Percentiles rank a stretch among this genome's conserved stretches.
Evolutionary conservation across 1,140 invertebrate species (phyloP).

Genomic region (Cherax quadricarinatus): DNA sequence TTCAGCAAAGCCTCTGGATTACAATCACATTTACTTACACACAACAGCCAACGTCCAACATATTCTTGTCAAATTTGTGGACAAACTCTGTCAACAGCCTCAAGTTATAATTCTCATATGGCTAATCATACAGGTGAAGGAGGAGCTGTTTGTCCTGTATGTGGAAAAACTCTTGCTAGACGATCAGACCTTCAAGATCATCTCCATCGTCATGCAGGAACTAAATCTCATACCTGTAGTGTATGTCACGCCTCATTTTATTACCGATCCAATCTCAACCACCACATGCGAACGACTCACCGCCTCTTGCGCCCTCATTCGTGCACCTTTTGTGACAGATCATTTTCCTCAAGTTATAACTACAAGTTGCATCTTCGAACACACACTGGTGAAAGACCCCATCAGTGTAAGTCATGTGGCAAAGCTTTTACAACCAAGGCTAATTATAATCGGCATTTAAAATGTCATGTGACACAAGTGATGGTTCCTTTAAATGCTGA

Average conservation of each 20-base stretch:
- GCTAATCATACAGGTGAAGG: conserved; percentile 31
- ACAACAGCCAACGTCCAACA: conserved; percentile 47
- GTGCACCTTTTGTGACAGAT: conserved; percentile 92
- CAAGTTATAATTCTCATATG: conserved; percentile 35
- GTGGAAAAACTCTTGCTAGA: conserved; percentile 63
- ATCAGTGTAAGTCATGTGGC: conserved; percentile 90
- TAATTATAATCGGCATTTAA: conserved; percentile 68
- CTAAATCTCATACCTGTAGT: conserved; percentile 55
- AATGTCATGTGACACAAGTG: conserved; percentile 69
- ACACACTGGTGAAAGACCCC: conserved; percentile 94
- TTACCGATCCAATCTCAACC: conserved; percentile 66
- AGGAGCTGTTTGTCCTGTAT: conserved; percentile 55
- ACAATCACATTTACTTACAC: conserved; percentile 52
- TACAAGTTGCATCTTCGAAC: conserved; percentile 93
- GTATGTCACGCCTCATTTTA: conserved; percentile 61
- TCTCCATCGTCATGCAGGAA: conserved; percentile 64
- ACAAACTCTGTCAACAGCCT: conserved; percentile 20
- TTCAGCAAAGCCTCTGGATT: conserved; percentile 71
- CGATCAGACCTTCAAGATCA: conserved; percentile 62
- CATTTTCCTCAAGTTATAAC: conserved; percentile 94
- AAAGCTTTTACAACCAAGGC: conserved; percentile 87
- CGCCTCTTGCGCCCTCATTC: conserved; percentile 31
- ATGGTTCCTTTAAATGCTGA: conserved; percentile 45
- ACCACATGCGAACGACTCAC: conserved; percentile 58
- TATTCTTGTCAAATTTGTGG: conserved; percentile 58